Conservation (phyloP, 2,888 invertebrate species). For the Pheosia gnoma region DNA sequence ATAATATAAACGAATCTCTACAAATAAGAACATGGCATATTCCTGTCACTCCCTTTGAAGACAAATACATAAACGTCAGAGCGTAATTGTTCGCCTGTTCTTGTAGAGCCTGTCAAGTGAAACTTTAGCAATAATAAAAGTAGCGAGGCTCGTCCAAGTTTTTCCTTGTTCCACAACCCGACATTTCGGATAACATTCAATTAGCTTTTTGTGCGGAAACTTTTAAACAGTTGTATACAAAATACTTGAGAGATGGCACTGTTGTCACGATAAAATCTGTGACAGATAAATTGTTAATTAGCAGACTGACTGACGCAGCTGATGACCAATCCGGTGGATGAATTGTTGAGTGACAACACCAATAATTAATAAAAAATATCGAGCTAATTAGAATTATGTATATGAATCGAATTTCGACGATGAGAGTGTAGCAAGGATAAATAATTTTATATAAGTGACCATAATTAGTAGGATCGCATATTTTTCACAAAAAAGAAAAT, state of each 20-base stretch:
- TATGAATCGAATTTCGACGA: no score
- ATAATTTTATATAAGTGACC: no score
- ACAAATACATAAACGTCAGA: conserved; percentile 42
- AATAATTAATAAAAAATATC: no score
- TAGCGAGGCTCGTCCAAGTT: conserved; percentile 43
- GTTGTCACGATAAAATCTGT: neutral
- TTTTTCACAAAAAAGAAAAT: no score
- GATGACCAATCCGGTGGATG: no score
- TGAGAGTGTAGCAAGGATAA: no score
- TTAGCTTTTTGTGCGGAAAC: conserved; percentile 36
- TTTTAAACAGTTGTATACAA: neutral
- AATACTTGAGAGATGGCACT: neutral
- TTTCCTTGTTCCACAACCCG: conserved; percentile 35
- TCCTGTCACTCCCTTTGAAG: conserved; percentile 5
- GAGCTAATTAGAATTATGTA: no score
- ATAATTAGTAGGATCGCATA: no score
- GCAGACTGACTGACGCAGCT: no score
- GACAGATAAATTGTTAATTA: no score
- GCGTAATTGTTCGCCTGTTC: conserved; percentile 40
- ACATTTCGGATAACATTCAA: conserved; percentile 53
- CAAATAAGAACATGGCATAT: neutral
- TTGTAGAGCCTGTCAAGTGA: conserved; percentile 39
- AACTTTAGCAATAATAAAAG: conserved; percentile 58
- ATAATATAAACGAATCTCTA: neutral
- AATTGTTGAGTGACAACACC: no score